phyloP scores from a whole-genome alignment of 2,888 invertebrate genomes.

The Patella depressa region DNA sequence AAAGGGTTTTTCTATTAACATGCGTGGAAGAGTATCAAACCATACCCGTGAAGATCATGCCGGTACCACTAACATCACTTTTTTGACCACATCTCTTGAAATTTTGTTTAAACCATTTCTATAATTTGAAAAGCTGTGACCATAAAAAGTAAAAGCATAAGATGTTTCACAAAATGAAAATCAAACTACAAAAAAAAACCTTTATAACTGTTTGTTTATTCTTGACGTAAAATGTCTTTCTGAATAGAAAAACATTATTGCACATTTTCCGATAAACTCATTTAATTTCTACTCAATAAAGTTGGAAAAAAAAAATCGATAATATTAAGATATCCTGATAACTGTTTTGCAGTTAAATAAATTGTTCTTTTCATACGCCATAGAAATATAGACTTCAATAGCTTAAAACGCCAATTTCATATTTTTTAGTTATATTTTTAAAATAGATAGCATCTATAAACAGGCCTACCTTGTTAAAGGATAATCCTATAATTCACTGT shows the following conservation, averaged over 20 bases:
- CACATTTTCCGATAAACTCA: slow-evolving; percentile 21
- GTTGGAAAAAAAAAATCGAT: slow-evolving; percentile 26
- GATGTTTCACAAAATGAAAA: slow-evolving; percentile 22
- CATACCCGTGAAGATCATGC: slow-evolving; percentile 32
- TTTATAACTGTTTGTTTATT: slow-evolving; percentile 24
- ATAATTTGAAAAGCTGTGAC: slow-evolving; percentile 26
- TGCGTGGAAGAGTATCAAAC: slow-evolving; percentile 26
- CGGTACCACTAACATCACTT: slow-evolving; percentile 28
- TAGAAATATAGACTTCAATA: slow-evolving; percentile 19
- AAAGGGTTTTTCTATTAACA: background rate
- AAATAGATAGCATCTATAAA: too few species aligned
- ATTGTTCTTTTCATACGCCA: slow-evolving; percentile 28
- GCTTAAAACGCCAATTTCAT: too few species aligned
- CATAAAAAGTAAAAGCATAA: slow-evolving; percentile 31
- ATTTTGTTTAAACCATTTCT: slow-evolving; percentile 23
- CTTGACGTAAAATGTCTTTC: slow-evolving; percentile 32
- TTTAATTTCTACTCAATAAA: slow-evolving; percentile 32
- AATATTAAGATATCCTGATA: slow-evolving; percentile 22
- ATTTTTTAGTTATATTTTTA: too few species aligned
- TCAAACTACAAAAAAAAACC: slow-evolving; percentile 28
- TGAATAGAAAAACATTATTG: slow-evolving; percentile 20
- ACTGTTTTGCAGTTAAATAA: slow-evolving; percentile 28
- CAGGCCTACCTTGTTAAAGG: too few species aligned
- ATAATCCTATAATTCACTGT: too few species aligned
- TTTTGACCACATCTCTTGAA: slow-evolving; percentile 19